A percentile compares a stretch with the other conserved stretches of the same genome.
Conservation (phyloP, 1,140 invertebrate genomes). For the Drosophila asahinai region DNA sequence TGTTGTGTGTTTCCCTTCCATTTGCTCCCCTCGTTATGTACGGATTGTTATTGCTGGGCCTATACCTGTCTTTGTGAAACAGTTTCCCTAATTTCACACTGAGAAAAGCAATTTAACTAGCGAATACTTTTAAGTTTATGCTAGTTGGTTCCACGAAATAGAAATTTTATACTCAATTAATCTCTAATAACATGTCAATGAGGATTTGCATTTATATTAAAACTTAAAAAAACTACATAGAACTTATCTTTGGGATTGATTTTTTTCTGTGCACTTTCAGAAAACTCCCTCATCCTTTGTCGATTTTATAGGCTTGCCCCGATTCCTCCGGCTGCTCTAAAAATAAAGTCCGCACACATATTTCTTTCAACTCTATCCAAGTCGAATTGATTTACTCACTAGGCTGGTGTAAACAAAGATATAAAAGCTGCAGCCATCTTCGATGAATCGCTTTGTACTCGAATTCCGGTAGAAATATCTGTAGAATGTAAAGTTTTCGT, state of each 20-base stretch:
- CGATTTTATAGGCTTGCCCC: constrained; percentile 2
- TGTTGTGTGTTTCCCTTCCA: constrained; percentile 11
- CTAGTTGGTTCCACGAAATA: background rate
- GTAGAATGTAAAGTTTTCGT: constrained; percentile 25
- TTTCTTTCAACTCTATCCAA: constrained; percentile 63
- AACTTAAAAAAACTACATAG: no score
- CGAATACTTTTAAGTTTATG: no score
- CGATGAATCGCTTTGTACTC: constrained; percentile 18
- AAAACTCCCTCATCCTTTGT: background rate
- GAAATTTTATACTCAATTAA: background rate
- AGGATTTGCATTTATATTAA: background rate
- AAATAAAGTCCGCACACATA: constrained; percentile 49
- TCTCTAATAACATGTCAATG: background rate
- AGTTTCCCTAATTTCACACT: constrained; percentile 50
- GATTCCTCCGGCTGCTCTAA: constrained; percentile 30
- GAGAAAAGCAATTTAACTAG: background rate
- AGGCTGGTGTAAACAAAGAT: constrained; percentile 28
- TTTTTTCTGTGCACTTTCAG: background rate
- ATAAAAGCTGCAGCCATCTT: constrained; percentile 36
- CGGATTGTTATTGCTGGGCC: constrained; percentile 39
- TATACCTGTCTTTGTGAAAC: constrained; percentile 24
- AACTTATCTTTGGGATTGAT: background rate
- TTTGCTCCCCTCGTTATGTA: constrained; percentile 32
- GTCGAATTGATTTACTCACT: constrained; percentile 38
- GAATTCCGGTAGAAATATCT: constrained; percentile 20